Evolutionary conservation across 1,140 invertebrate species (phyloP).

Genomic region (Rhopalosiphum padi): DNA sequence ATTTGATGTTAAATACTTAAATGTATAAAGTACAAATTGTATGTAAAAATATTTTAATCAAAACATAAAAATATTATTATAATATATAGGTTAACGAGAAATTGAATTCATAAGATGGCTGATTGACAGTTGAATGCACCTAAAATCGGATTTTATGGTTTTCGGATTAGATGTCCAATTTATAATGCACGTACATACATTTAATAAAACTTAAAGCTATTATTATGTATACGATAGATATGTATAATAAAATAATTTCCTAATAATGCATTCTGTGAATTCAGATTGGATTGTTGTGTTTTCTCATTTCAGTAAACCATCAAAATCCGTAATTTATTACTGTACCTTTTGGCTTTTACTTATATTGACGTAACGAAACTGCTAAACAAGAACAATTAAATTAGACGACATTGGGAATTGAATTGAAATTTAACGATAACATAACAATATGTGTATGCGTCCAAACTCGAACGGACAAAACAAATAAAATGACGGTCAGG

Average conservation of each 20-base stretch:
- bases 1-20: no score
- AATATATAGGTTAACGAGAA: no score
- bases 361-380: neutral
- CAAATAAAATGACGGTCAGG: slow-evolving; percentile 23
- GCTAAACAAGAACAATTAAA: slow-evolving; percentile 15
- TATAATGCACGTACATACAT: no score
- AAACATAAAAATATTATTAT: no score
- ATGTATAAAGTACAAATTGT: no score
- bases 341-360: neutral
- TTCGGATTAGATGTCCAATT: no score
- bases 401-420: slow-evolving; percentile 16
- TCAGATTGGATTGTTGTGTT: neutral
- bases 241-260: neutral
- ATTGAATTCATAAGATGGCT: no score
- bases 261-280: neutral
- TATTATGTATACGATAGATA: neutral
- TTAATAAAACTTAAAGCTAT: neutral
- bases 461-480: slow-evolving; percentile 10
- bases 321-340: neutral
- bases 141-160: no score
- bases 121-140: no score
- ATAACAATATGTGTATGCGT: neutral
- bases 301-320: slow-evolving; percentile 6
- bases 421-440: slow-evolving; percentile 26
- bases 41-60: no score